Evolutionary conservation across 2,797 vertebrate genomes (phyloP), one percentile per base, ranked within the genome.

Genomic region (Darevskia nairensis): DNA sequence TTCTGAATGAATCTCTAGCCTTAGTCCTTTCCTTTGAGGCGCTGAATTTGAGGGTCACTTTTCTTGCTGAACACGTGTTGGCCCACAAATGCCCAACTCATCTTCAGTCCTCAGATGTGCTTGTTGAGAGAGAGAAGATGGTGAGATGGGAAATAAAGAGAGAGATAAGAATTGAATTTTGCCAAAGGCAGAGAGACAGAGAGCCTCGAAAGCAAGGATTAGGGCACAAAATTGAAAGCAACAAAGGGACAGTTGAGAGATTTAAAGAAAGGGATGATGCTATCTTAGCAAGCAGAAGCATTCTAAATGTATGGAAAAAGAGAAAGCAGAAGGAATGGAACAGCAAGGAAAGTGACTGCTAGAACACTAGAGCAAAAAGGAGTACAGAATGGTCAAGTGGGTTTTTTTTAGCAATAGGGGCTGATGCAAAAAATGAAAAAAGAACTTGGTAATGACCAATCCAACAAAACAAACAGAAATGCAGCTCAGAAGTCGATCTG

Each of bases 91-190:
- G 41, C 76, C 35, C 19, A 74, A 68, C 8, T 85, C 50, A 44
- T 29, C 29, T 46, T 29, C 39, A 10, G 32, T 17, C n/a, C 59
- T 85, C 50, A 89, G 29, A 89, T 75, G 25, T 75, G 66, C 29
- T 85, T 80, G 77, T 25, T 39, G 55, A 74, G 77, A 89, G 27
- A 41, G 27, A 59, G 61, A 50, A 44, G 15, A 55, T 23, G 82
- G 81, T 66, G 32, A 50, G n/a, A 46, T 39, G 27, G 50, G 23
- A 39, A 72, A 81, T 74, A 72, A 59, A 66, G 27, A 77, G 44
- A 88, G 44, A 88, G 44, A 68, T 35, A 82, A 79, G 44, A 81
- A 64, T 19, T 75, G 35, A 44, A 75, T 81, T 87, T 69, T 32
- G 50, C 55, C 35, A 75, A 80, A 72, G 46, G 13, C 32, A 76